Conservation (phyloP, 2,797 vertebrate genomes). For the Prionace glauca region DNA sequence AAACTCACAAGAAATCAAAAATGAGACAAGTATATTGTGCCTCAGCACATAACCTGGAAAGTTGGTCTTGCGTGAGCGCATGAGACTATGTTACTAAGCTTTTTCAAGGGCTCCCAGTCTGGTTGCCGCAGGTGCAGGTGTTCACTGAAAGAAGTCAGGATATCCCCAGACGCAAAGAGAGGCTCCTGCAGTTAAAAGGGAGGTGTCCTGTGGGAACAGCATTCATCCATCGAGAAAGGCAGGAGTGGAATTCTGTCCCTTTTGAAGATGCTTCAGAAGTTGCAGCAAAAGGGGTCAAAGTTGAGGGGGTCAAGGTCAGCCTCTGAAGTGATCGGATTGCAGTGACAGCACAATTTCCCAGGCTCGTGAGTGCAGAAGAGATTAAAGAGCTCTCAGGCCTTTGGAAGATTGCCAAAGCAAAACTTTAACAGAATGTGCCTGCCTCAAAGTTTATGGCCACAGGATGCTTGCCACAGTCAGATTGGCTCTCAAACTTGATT, state of each 20-base stretch:
- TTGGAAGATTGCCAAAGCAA: not conserved
- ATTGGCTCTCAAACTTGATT: not conserved
- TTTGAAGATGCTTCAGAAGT: not conserved
- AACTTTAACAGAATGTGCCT: not conserved
- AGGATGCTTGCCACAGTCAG: not conserved
- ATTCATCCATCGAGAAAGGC: not conserved
- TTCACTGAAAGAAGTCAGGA: not conserved
- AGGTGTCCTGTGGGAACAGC: not conserved
- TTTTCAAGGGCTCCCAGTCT: not conserved
- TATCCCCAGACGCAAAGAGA: not conserved
- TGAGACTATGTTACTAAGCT: not conserved
- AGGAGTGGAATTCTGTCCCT: not conserved
- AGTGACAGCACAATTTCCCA: not conserved
- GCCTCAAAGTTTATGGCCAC: not conserved
- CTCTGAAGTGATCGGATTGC: not conserved
- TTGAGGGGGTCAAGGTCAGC: not conserved
- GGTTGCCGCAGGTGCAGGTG: not conserved
- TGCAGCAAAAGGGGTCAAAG: not conserved
- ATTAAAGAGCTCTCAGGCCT: not conserved
- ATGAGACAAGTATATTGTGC: not conserved
- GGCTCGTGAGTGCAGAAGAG: not conserved
- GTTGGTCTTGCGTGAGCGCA: not conserved
- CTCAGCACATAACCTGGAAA: not conserved
- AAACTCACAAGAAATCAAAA: not conserved
- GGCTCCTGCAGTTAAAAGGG: not conserved